Percentiles rank a stretch among this genome's conserved stretches.
phyloP scores from a whole-genome alignment of 2,113 vertebrate species.

The Psophia crepitans region DNA sequence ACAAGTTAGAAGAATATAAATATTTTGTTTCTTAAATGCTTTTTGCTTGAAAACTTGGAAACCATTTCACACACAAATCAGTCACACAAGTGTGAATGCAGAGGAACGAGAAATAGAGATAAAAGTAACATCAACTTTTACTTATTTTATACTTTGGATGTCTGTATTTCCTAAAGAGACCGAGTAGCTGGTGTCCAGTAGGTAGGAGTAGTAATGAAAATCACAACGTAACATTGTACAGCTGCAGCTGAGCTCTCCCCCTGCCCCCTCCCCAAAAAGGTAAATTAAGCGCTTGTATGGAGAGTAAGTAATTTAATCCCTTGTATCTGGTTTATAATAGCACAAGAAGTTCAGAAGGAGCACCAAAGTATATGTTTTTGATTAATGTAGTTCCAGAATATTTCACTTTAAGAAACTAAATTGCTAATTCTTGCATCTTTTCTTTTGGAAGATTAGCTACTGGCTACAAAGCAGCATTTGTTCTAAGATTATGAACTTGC shows the following conservation, averaged over 20 bases:
- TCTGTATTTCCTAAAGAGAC: neutral
- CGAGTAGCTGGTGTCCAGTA: neutral
- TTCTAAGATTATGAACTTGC: neutral
- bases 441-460: neutral
- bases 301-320: neutral
- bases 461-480: neutral
- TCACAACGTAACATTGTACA: neutral
- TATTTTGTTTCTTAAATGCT: slow-evolving; percentile 78
- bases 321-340: slow-evolving; percentile 6
- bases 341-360: neutral
- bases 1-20: slow-evolving; percentile 71
- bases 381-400: neutral
- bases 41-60: slow-evolving; percentile 74
- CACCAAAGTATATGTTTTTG: neutral
- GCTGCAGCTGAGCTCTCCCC: neutral
- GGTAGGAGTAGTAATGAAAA: neutral
- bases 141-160: neutral
- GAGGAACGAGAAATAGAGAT: slow-evolving; percentile 29
- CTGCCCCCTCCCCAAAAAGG: neutral
- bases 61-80: slow-evolving; percentile 60
- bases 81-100: slow-evolving; percentile 26
- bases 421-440: slow-evolving; percentile 6
- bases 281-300: neutral
- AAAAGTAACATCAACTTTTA: slow-evolving; percentile 17
- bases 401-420: slow-evolving; percentile 56